phyloP scores from a whole-genome alignment of 2,113 vertebrate species.

The Aspiorhynchus laticeps region DNA sequence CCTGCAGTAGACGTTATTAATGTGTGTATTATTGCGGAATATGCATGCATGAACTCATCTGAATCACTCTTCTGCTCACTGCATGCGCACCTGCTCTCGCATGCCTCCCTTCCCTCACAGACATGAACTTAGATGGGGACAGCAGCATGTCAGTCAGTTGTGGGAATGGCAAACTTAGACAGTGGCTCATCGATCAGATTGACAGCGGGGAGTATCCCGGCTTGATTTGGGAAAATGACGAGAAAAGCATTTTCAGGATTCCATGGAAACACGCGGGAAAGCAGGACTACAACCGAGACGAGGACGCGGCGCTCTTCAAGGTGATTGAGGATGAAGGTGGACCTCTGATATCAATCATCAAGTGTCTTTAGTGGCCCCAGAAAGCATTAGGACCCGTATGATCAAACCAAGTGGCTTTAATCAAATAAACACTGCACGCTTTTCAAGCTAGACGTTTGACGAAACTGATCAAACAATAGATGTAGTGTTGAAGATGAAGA shows the following conservation, averaged over 20 bases:
- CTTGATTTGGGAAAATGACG: conserved; percentile 95
- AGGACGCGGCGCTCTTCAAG: conserved; percentile 98
- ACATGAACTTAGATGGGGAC: conserved; percentile 78
- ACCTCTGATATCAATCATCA: too few species aligned
- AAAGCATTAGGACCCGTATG: not conserved
- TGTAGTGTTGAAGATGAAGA: not conserved
- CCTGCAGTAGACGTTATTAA: not conserved
- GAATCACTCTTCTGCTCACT: conserved; percentile 12
- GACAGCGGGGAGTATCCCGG: conserved; percentile 91
- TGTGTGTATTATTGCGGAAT: not conserved
- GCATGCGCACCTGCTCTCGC: conserved; percentile 17
- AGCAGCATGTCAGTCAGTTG: conserved; percentile 84
- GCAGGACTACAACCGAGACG: conserved; percentile 97
- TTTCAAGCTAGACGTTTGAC: not conserved
- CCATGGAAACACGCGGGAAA: conserved; percentile 98
- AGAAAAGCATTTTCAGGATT: conserved; percentile 94
- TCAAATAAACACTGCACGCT: not conserved
- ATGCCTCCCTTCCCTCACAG: conserved; percentile 52
- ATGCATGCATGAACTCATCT: conserved; percentile 2
- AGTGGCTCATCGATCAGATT: conserved; percentile 99
- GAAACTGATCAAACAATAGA: not conserved
- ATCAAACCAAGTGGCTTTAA: not conserved
- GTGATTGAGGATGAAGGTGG: conserved; percentile 63
- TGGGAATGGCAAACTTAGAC: conserved; percentile 95
- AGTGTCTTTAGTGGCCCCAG: too few species aligned